These are phyloP conservation scores for Antigone vipio DNA, from an alignment of 2,113 vertebrate species.

Conservation along the genomic window DNA sequence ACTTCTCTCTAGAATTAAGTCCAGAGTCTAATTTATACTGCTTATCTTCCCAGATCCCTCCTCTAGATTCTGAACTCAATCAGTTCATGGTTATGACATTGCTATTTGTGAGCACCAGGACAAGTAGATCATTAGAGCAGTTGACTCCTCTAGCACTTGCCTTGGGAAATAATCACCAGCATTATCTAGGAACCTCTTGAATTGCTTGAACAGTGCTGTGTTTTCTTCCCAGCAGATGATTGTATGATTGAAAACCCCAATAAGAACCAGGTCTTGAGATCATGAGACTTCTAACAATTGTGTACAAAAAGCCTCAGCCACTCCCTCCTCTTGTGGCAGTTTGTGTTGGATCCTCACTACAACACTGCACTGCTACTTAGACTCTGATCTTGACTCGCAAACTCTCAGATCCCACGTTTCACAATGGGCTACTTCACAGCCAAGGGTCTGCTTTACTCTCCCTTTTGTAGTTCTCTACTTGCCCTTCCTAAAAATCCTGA, in stretches of 20 bases:
- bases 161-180: background rate
- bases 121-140: background rate
- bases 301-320: background rate
- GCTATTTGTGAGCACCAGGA: background rate
- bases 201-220: background rate
- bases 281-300: background rate
- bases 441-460: background rate
- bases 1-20: background rate
- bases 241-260: background rate
- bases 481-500: background rate
- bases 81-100: background rate
- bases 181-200: background rate
- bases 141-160: background rate
- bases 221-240: background rate
- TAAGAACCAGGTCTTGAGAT: background rate
- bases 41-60: background rate
- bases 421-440: background rate
- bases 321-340: background rate
- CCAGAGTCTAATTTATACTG: background rate
- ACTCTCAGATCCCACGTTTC: background rate
- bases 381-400: background rate
- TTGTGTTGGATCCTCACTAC: background rate
- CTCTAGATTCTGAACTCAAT: background rate
- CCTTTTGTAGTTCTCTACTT: background rate
- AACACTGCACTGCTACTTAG: background rate